Percentiles rank a stretch among this genome's conserved stretches.
Conservation (phyloP, 2,797 vertebrate species). For the Rhinoraja longicauda region DNA sequence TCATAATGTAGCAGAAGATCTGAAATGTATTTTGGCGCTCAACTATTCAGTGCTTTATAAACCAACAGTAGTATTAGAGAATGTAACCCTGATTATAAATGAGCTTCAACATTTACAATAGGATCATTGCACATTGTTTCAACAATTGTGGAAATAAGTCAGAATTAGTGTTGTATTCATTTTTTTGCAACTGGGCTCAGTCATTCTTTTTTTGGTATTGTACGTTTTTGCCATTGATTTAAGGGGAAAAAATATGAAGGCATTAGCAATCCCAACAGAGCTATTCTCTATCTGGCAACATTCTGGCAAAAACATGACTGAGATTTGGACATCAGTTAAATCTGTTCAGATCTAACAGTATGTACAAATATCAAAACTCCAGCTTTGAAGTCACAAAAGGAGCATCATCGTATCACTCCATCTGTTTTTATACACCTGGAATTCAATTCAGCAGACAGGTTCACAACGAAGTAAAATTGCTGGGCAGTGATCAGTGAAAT, state of each 20-base stretch:
- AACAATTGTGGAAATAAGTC: background rate
- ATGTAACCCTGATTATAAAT: background rate
- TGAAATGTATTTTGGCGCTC: too few relatives aligned
- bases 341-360: background rate
- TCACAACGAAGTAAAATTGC: conserved; percentile 6
- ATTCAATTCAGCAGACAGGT: background rate
- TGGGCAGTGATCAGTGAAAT: background rate
- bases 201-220: background rate
- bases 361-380: background rate
- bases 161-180: background rate
- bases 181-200: background rate
- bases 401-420: background rate
- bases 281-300: background rate
- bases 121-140: background rate
- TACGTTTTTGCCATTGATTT: background rate
- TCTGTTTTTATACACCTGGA: background rate
- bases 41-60: too few relatives aligned
- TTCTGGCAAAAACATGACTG: background rate
- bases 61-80: too few relatives aligned
- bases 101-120: background rate
- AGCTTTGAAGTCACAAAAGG: background rate
- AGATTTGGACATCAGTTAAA: background rate
- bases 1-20: too few relatives aligned
- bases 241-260: background rate
- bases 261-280: background rate